phyloP scores from a whole-genome alignment of 2,113 vertebrate genomes.

The Pavo muticus region DNA sequence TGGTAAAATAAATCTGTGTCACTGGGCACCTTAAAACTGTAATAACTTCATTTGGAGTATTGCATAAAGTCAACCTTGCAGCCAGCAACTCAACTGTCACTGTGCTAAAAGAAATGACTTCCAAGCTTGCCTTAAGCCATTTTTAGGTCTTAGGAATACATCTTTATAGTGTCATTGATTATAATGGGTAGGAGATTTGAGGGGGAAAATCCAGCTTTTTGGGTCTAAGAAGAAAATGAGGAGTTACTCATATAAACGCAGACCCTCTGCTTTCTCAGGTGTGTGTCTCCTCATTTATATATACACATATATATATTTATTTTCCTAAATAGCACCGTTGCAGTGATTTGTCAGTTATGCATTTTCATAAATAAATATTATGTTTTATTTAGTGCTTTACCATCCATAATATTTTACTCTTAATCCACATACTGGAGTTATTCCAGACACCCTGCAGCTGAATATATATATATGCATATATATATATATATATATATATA shows the following conservation, averaged over 20 bases:
- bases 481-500: constrained; percentile 19
- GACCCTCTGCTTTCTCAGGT: constrained; percentile 17
- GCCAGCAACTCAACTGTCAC: neutral
- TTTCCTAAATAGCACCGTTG: neutral
- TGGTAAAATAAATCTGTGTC: neutral
- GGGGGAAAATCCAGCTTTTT: neutral
- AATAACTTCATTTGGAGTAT: neutral
- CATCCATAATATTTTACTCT: constrained; percentile 75
- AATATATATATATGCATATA: constrained; percentile 62
- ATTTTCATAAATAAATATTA: constrained; percentile 81
- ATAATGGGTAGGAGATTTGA: neutral
- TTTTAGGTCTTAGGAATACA: neutral
- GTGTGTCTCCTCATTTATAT: neutral
- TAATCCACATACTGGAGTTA: constrained; percentile 73
- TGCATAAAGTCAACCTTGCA: neutral
- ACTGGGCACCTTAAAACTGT: neutral
- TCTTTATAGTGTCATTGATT: neutral
- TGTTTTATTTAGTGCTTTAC: constrained; percentile 72
- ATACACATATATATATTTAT: neutral
- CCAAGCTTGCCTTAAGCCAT: neutral
- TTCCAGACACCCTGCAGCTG: constrained; percentile 63
- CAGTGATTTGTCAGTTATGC: constrained; percentile 58
- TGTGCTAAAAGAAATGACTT: neutral
- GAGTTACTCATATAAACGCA: neutral
- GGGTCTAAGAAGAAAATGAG: neutral